These are phyloP conservation scores for Rotaria magnacalcarata DNA, from an alignment of 2,888 invertebrate species.

Conservation along the genomic window DNA sequence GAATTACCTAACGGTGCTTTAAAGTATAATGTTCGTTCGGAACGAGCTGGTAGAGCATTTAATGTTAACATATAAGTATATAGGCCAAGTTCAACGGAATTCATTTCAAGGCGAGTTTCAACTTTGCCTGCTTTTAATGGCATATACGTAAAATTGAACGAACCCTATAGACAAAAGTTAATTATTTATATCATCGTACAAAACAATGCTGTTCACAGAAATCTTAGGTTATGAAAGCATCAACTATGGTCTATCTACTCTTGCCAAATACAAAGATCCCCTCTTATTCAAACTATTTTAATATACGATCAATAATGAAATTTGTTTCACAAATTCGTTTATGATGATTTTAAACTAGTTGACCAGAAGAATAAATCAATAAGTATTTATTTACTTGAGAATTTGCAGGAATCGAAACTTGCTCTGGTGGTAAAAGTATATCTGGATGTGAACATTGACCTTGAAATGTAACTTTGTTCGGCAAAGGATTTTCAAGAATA, in stretches of 20 bases:
- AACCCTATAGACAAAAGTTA: constrained; percentile 50
- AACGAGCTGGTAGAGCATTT: constrained; percentile 55
- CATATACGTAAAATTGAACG: constrained; percentile 57
- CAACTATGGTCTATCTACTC: too few relatives aligned
- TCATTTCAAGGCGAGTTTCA: constrained; percentile 55
- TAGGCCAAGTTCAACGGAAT: constrained; percentile 55
- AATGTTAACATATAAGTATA: constrained; percentile 58
- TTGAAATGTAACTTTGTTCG: constrained; percentile 53
- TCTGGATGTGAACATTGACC: constrained; percentile 54
- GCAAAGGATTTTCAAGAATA: constrained; percentile 56
- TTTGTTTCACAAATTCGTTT: too few relatives aligned
- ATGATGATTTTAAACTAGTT: too few relatives aligned
- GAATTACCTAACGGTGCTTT: constrained; percentile 55
- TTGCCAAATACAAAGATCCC: too few relatives aligned
- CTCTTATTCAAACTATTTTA: too few relatives aligned
- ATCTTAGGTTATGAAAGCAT: too few relatives aligned
- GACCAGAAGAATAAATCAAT: too few relatives aligned
- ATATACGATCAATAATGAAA: too few relatives aligned
- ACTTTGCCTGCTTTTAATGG: constrained; percentile 57
- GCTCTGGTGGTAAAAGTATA: constrained; percentile 54
- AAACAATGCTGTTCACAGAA: too few relatives aligned
- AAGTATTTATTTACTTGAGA: constrained; percentile 51
- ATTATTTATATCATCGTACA: too few relatives aligned
- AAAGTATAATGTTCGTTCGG: constrained; percentile 57
- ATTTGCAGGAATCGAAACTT: constrained; percentile 53